phyloP scores from a whole-genome alignment of 1,140 invertebrate genomes.

The Drosophila takahashii region DNA sequence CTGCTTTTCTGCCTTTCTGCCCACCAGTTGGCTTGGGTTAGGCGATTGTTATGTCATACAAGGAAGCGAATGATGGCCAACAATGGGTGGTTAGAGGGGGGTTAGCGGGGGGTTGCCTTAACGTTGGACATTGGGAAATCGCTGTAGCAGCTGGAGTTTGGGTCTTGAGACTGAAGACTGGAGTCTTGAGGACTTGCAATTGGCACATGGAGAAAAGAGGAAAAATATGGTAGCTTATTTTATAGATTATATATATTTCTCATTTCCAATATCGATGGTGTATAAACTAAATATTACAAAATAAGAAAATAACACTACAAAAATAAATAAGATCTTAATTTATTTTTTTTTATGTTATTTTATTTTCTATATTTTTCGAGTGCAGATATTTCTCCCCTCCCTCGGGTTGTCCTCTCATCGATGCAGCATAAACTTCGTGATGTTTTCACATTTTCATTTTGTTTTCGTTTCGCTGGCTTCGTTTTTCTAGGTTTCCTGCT shows the following conservation, averaged over 20 bases:
- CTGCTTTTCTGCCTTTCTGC: neutral
- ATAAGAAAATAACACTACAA: no score
- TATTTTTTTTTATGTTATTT: no score
- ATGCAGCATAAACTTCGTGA: constrained; percentile 61
- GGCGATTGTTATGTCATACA: constrained; percentile 76
- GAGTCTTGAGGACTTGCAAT: constrained; percentile 6
- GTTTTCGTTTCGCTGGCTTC: constrained; percentile 59
- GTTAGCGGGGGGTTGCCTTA: constrained; percentile 13
- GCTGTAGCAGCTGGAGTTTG: constrained; percentile 29
- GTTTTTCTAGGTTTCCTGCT: constrained; percentile 81
- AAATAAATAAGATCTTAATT: no score
- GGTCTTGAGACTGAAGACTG: neutral
- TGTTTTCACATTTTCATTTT: constrained; percentile 52
- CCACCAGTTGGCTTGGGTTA: constrained; percentile 41
- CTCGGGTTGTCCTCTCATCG: constrained; percentile 66
- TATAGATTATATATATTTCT: no score
- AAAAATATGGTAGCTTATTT: no score
- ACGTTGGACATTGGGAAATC: constrained; percentile 39
- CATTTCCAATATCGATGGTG: neutral
- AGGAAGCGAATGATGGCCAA: constrained; percentile 78
- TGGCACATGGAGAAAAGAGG: constrained; percentile 2
- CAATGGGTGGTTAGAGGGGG: constrained; percentile 30
- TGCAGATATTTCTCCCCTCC: neutral
- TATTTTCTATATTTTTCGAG: neutral
- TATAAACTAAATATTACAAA: no score